Base-by-base conservation (phyloP, 2,888 invertebrate genomes). In the Cinara cedri region DNA sequence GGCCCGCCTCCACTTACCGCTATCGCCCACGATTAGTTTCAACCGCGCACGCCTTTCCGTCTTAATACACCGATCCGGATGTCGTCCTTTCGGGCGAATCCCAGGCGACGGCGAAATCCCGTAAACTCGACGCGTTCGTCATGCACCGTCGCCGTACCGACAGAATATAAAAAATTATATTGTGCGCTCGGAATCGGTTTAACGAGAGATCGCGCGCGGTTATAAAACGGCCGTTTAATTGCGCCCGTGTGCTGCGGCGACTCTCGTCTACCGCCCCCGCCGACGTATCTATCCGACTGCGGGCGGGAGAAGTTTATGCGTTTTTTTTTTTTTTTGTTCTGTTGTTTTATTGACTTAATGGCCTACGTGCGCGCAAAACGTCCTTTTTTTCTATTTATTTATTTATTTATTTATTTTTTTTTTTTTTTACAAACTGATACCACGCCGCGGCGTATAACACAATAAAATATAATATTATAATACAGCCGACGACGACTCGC, bases 221-320 rank as follows among this genome's bases (percentile, higher is more conserved):
- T 66, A 66, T 76, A 76, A 75, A 76, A 66, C 54, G 8, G 6
- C 34, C 6, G 55, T 76, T 76, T 76, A 66, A 76, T 55, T 76
- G 54, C 44, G n/a, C 26, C 44, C 21, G 24, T n/a, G 26, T 26
- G 26, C 21, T 16, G 74, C 26, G 14, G n/a, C 16, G 10, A 6
- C 10, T 21, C 16, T 13, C 21, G 42, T 42, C 16, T 34, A 21
- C 21, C 65, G 34, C 34, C 6, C 34, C 34, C 34, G 34, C 34
- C 34, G 3, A 34, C 34, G 34, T 34, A 34, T 34, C 3, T n/a
- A n/a, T n/a, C n/a, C 1, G 11, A 24, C 3, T 6, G 14, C 55
- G 9, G 21, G 54, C 42, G n/a, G 6, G 14, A 6, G 65, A 55
- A 34, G 21, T 75, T 66, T 75, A 75, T 54, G 75, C 55, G 66